Base-by-base conservation (phyloP, 2,797 vertebrate genomes). In the Gymnothorax reevesii region DNA sequence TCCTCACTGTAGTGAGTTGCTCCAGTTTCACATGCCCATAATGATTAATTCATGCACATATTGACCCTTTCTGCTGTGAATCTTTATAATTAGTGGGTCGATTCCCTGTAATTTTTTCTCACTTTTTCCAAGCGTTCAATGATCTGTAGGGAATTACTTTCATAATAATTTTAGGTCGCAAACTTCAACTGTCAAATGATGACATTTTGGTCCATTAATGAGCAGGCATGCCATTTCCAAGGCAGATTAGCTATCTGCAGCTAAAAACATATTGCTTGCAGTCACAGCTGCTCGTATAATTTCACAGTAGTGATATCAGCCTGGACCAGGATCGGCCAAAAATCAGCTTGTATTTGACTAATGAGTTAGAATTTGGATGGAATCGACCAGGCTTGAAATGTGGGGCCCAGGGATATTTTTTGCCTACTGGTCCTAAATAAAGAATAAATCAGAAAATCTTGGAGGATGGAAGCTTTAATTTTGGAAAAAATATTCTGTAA, bases 61-160 rank as follows among this genome's bases (percentile, higher is more conserved):
- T 60, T 49, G 77, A 83, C 25, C 82, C 22, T 10, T 83, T 33
- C 25, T 27, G 55, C 8, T 27, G 8, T 8, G 82, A 8, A 33
- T 22, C 55, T 57, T 83, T 57, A 52, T 80, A 83, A 83, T 83
- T 83, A 10, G 13, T 79, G 59, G 54, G n/a, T 75, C 33, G 60
- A 59, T 27, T 27, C 17, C 54, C 15, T 13, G 59, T 9, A 49
- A 22, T 22, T 22, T 85, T n/a, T 49, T 75, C 25, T 57, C 42
- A 57, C 25, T 27, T 15, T 75, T 86, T 80, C 57, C 22, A 4
- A 22, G 2, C 71, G 60, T 86, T 79, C 59, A 25, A 66, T 57
- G 73, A 64, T 82, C 59, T 64, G 25, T n/a, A 54, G 62, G 66
- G 55, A 13, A 60, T 80, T 33, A 20, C 20, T 42, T 86, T 66